Conservation (phyloP, 2,113 vertebrate genomes). For the Scalopus aquaticus region DNA sequence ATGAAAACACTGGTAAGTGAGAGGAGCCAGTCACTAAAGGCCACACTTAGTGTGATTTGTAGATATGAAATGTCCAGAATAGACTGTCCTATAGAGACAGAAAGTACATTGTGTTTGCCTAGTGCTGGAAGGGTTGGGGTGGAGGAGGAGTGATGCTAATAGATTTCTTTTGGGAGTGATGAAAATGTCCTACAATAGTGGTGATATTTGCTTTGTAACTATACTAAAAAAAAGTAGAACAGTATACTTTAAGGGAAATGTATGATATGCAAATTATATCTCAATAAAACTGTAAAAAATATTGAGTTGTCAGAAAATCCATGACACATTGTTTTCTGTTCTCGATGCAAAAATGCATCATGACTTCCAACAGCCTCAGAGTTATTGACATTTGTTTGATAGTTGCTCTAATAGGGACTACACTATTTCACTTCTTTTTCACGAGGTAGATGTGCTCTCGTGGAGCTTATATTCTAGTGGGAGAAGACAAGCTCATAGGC, state of each 20-base stretch:
- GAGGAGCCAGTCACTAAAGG: neutral
- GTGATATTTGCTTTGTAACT: neutral
- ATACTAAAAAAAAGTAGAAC: neutral
- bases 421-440: neutral
- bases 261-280: neutral
- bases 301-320: too few species aligned
- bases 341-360: too few species aligned
- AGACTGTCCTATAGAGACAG: neutral
- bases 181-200: neutral
- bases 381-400: neutral
- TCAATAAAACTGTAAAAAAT: neutral
- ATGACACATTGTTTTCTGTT: too few species aligned
- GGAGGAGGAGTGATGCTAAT: neutral
- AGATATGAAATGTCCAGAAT: neutral
- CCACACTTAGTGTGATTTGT: neutral
- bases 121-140: neutral
- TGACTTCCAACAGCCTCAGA: neutral
- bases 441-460: neutral
- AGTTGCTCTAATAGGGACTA: neutral
- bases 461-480: neutral
- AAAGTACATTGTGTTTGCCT: neutral
- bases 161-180: neutral
- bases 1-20: conserved; percentile 1
- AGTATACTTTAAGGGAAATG: neutral
- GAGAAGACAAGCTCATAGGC: neutral